These are phyloP conservation scores for Sitophilus oryzae DNA, from an alignment of 1,140 invertebrate species.

Conservation along the genomic window DNA sequence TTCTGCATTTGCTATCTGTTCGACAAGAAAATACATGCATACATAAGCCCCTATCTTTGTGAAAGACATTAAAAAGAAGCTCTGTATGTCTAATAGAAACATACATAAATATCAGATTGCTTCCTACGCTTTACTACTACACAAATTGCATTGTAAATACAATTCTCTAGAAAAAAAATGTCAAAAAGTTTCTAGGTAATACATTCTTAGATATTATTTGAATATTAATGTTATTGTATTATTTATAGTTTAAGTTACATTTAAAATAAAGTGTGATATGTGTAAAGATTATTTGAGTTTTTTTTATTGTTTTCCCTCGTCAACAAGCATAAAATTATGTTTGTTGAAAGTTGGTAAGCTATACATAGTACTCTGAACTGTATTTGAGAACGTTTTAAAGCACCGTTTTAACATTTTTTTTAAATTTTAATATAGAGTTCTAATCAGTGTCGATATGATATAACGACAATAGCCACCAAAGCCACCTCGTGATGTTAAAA, in stretches of 20 bases:
- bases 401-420: too few species aligned
- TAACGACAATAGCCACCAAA: too few species aligned
- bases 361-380: too few species aligned
- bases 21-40: too few species aligned
- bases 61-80: background rate
- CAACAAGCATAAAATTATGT: too few species aligned
- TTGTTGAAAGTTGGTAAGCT: too few species aligned
- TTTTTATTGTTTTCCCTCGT: slow-evolving; percentile 6
- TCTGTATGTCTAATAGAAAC: background rate
- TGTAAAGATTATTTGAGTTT: slow-evolving; percentile 1
- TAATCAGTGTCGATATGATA: too few species aligned
- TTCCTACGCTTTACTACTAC: slow-evolving; percentile 1
- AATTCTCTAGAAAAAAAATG: background rate
- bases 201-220: slow-evolving; percentile 8
- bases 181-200: slow-evolving; percentile 1
- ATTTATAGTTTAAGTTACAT: background rate
- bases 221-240: slow-evolving; percentile 7
- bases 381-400: too few species aligned
- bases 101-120: background rate
- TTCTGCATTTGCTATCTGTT: too few species aligned
- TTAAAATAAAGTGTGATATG: slow-evolving; percentile 22
- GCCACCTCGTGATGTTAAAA: too few species aligned
- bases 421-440: too few species aligned
- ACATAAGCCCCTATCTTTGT: too few species aligned
- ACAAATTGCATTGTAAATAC: slow-evolving; percentile 2